Evolutionary conservation across 2,888 invertebrate genomes (phyloP), one percentile per base, ranked within the genome.

Genomic region (Drosophila birchii): DNA sequence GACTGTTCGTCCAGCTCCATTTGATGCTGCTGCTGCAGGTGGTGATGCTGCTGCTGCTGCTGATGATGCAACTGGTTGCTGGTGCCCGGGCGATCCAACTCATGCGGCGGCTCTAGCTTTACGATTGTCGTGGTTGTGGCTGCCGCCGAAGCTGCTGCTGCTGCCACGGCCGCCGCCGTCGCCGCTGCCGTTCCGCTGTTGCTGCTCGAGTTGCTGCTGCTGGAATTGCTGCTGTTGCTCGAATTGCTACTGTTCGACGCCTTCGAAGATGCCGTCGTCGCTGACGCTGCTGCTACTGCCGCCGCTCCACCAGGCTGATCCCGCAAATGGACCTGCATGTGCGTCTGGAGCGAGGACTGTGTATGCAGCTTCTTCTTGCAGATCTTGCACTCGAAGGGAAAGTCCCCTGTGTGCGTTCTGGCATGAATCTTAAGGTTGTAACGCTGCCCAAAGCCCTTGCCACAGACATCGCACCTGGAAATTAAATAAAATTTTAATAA

Each of bases 341-440:
- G 92, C 12, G 92, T 92, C 75, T 92, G 91, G 76, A 92, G 84
- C 68, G 92, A 92, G 23, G 92, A 91, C 55, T 92, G 92, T 34
- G 92, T 92, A 57, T 92, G 92, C 66, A 92, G 80, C 79, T 92
- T 92, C 79, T 92, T 92, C 66, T 91, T 91, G 74, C 92, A 92
- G 58, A 92, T 81, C 53, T 91, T 92, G 69, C 92, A 92, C 82
- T 92, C 92, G 47, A 91, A 92, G 39, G 92, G 92, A 75, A 92
- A 92, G 41, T 92, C 92, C 2, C 92, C 92, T 4, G 92, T 92
- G 71, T 92, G 92, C 20, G 92, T 91, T 56, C 92, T 91, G 34
- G 92, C 92, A 53, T 92, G 92, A 38, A 92, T 92, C 73, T 92
- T 92, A 2, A 92, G 78, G 82, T 92, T 92, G 53, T 92, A 92